Base-by-base conservation (phyloP, 2,797 vertebrate species). In the Lepilemur ruficaudatus region DNA sequence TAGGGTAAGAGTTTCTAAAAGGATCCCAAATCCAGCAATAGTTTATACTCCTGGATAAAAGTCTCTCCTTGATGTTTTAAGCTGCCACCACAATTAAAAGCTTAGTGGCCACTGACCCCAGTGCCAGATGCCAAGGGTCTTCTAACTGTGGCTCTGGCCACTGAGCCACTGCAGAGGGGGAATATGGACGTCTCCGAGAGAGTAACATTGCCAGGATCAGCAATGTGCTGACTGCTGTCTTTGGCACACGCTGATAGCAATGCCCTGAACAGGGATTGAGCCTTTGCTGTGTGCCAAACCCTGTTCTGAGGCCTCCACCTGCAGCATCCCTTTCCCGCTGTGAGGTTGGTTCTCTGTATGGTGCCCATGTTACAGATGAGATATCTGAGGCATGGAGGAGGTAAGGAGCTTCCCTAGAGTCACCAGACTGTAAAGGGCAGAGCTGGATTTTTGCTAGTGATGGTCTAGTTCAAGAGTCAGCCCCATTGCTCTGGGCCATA, bases 201-300 rank as follows among this genome's bases (percentile, higher is more conserved):
- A 63, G 43, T 25, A 22, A 20, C 23, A 2, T 4, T 25, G 3
- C 30, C 0, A 0, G 17, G 28, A 11, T 55, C 55, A 30, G 38
- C 25, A 4, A 4, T 1, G 5, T 38, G 67, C 72, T 15, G 32
- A 43, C 73, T 20, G 2, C 3, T 4, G 9, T 30, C 57, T 83
- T 59, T 46, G 65, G 67, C 50, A 57, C 9, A 0, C 32, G 1
- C 28, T 1, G 12, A 13, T 55, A 22, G 22, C 28, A 18, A 48
- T 9, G 20, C 35, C 41, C 28, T 25, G 9, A 43, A 15, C 78
- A 72, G 41, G 41, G 59, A 1, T 11, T 5, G 15, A 73, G 63
- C 30, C 14, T 82, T 46, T 30, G 57, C 85, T 35, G 0, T 1
- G 22, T 61, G 81, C 55, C 63, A 6, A 41, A 12, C 73, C 52